Evolutionary conservation across 2,797 vertebrate genomes (phyloP).

Genomic region (Microctenopoma lineatum): DNA sequence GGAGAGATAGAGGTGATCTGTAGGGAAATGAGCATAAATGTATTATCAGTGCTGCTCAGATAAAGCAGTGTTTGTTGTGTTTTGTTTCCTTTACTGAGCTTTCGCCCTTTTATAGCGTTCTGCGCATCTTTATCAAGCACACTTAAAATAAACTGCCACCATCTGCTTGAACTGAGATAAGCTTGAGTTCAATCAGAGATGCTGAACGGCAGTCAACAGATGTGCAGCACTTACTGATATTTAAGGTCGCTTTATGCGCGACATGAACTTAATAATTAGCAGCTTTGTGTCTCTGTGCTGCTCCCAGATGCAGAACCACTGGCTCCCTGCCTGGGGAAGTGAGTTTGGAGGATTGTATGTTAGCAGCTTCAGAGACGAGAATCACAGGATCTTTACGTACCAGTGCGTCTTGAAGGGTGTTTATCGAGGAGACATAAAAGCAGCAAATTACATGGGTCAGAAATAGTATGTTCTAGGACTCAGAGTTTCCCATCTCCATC

Average conservation of each 20-base stretch:
- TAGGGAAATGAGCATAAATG: conserved; percentile 51
- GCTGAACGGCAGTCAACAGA: conserved; percentile 67
- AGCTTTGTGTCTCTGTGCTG: conserved; percentile 63
- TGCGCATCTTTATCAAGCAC: conserved; percentile 50
- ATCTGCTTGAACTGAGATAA: conserved; percentile 80
- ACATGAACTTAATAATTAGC: conserved; percentile 75
- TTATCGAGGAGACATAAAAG: conserved; percentile 24
- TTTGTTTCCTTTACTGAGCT: conserved; percentile 49
- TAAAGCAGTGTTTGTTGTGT: conserved; percentile 27
- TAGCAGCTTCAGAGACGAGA: conserved; percentile 32
- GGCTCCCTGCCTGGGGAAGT: conserved; percentile 45
- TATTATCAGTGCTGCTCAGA: conserved; percentile 44
- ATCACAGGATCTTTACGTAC: conserved; percentile 22
- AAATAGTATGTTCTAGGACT: background rate
- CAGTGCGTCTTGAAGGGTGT: conserved; percentile 22
- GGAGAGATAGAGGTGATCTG: conserved; percentile 41
- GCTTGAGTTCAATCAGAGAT: conserved; percentile 68
- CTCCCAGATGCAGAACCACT: conserved; percentile 44
- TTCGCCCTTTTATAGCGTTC: conserved; percentile 41
- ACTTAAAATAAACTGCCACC: conserved; percentile 74
- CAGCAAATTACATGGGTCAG: background rate
- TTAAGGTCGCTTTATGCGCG: conserved; percentile 68
- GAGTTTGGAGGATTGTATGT: conserved; percentile 37
- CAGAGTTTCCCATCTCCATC: background rate
- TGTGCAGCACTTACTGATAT: conserved; percentile 74